phyloP scores from a whole-genome alignment of 2,113 vertebrate species.

The Oreochromis tanganicae region DNA sequence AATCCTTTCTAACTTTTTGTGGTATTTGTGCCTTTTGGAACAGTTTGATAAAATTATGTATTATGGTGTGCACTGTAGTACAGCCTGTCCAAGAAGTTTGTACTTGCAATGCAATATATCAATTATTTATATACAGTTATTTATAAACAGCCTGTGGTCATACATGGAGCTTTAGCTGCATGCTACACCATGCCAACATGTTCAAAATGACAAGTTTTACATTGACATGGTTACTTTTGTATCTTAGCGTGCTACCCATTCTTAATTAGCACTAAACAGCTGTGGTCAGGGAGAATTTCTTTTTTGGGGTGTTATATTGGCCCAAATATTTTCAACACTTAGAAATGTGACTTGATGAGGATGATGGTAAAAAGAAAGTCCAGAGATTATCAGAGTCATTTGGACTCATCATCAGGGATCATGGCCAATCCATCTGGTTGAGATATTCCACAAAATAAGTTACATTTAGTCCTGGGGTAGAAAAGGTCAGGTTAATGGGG shows the following conservation, averaged over 20 bases:
- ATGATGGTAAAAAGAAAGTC: background rate
- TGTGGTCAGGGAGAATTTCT: background rate
- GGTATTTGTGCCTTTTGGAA: background rate
- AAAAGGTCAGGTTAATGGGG: background rate
- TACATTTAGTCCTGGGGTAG: background rate
- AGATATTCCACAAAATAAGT: background rate
- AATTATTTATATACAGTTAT: background rate
- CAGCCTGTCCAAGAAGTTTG: background rate
- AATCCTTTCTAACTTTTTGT: background rate
- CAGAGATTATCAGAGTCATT: background rate
- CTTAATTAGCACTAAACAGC: background rate
- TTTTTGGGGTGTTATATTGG: background rate
- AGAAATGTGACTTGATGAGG: background rate
- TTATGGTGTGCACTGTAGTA: background rate
- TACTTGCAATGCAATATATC: background rate
- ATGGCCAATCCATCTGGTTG: background rate
- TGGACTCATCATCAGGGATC: background rate
- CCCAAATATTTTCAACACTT: background rate
- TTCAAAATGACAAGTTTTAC: background rate
- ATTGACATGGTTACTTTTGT: background rate
- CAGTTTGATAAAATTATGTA: background rate
- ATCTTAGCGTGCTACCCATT: background rate
- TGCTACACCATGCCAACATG: fast-evolving
- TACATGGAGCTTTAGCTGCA: background rate
- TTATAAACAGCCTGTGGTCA: background rate